phyloP scores from a whole-genome alignment of 2,113 vertebrate genomes.

The Balaenoptera acutorostrata region DNA sequence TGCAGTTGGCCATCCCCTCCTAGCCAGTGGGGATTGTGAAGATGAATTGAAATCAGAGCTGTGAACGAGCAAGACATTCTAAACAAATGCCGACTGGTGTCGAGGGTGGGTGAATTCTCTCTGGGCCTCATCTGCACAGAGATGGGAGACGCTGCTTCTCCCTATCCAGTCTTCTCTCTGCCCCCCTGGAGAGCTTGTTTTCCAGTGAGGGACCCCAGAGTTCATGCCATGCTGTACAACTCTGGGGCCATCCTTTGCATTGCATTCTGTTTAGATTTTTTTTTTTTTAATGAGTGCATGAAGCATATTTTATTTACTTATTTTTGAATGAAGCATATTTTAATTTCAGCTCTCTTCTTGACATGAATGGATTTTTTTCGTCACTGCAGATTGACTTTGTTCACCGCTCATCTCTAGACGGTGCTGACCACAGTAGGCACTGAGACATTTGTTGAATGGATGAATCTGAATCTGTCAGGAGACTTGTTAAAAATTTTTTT shows the following conservation, averaged over 20 bases:
- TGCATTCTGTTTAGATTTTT: neutral
- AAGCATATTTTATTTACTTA: neutral
- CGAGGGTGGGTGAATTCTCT: neutral
- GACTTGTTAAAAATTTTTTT: neutral
- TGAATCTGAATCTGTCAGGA: neutral
- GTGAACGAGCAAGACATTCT: neutral
- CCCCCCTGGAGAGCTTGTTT: neutral
- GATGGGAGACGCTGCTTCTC: neutral
- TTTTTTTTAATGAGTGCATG: neutral
- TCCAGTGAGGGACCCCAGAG: neutral
- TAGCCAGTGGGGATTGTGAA: neutral
- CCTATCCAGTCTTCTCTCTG: neutral
- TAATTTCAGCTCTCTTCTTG: neutral
- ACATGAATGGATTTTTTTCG: neutral
- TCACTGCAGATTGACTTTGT: neutral
- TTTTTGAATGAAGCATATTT: neutral
- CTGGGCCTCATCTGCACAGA: neutral
- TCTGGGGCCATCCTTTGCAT: neutral
- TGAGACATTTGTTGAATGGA: neutral
- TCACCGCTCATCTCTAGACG: neutral
- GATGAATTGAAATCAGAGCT: neutral
- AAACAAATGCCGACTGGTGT: neutral
- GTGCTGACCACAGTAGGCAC: neutral
- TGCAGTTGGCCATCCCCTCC: neutral
- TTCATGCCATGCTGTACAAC: neutral